Evolutionary conservation across 1,140 invertebrate species (phyloP).

Genomic region (Wiebesia pumilae): DNA sequence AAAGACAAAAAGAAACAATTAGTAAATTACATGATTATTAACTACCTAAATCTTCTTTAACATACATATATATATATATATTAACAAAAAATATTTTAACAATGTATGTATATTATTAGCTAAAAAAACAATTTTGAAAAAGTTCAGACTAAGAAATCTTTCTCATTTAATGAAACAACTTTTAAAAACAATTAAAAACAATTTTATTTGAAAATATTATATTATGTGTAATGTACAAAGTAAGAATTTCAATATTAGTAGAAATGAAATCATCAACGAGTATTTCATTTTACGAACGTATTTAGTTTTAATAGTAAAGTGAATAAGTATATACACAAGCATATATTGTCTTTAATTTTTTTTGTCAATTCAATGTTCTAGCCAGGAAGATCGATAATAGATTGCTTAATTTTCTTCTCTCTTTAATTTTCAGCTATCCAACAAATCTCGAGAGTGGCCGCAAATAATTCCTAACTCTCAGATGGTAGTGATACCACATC

Average conservation of each 20-base stretch:
- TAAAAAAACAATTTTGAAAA: not conserved
- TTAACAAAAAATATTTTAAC: slow-evolving; percentile 1
- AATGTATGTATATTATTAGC: not conserved
- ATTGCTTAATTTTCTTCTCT: slow-evolving; percentile 9
- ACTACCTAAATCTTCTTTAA: slow-evolving; percentile 1
- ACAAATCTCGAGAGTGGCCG: slow-evolving; percentile 83
- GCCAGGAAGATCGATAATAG: slow-evolving; percentile 30
- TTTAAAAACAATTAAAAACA: not conserved
- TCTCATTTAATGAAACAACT: not conserved
- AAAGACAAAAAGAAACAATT: no score
- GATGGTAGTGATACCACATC: slow-evolving; percentile 95
- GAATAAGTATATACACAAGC: not conserved
- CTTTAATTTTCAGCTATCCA: slow-evolving; percentile 63
- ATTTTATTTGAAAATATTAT: not conserved
- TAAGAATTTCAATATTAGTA: not conserved
- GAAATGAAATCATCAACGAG: not conserved
- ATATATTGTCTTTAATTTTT: slow-evolving; percentile 2
- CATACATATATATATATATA: no score
- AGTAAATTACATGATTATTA: not conserved
- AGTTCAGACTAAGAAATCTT: not conserved
- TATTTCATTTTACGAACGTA: not conserved
- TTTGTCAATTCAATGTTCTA: slow-evolving; percentile 42
- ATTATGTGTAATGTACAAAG: not conserved
- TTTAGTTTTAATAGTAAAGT: not conserved
- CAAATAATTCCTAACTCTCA: slow-evolving; percentile 99